phyloP scores from a whole-genome alignment of 2,888 invertebrate genomes.

The Lamellibrachia columna region DNA sequence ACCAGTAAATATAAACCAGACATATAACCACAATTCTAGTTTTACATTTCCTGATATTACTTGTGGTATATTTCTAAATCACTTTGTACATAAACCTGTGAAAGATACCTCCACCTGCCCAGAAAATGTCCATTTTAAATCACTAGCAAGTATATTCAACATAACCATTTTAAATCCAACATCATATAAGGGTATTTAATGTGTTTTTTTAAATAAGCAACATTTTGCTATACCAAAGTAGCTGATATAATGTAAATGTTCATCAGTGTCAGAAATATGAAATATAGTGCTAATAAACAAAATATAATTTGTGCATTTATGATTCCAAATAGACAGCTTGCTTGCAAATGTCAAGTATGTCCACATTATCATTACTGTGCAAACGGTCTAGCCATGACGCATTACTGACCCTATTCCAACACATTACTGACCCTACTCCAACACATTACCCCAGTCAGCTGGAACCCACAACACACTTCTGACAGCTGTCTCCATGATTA shows the following conservation, averaged over 20 bases:
- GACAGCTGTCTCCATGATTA: conserved; percentile 11
- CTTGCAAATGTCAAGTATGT: neutral
- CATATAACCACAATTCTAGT: no score
- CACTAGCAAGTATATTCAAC: neutral
- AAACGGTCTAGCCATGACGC: neutral
- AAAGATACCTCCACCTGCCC: neutral
- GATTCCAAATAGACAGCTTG: neutral
- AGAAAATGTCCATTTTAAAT: neutral
- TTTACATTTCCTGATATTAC: no score
- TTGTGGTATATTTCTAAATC: neutral
- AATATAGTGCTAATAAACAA: neutral
- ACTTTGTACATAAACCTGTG: neutral
- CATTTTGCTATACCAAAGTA: neutral
- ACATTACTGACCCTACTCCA: neutral
- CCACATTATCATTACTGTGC: neutral
- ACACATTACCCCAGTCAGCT: neutral
- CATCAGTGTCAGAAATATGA: neutral
- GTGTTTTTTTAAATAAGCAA: neutral
- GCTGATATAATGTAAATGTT: neutral
- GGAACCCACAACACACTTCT: neutral
- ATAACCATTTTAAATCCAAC: neutral
- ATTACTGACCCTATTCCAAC: neutral
- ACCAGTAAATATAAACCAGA: no score
- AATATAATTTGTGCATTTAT: neutral
- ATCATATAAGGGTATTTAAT: neutral